Conservation (phyloP, 2,113 vertebrate genomes). For the Typhlomys cinereus region DNA sequence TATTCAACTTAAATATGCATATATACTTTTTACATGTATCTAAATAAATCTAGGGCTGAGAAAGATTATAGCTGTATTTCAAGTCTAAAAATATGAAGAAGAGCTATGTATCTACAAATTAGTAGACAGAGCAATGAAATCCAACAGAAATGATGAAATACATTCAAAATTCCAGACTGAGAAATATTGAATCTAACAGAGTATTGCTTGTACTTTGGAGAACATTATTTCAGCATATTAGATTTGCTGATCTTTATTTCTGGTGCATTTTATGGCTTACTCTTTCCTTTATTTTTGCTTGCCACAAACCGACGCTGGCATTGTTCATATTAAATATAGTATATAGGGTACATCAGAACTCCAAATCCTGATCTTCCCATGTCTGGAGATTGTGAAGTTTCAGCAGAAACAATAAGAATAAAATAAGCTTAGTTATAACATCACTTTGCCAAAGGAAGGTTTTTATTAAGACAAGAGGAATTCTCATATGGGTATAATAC, state of each 20-base stretch:
- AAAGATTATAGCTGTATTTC: background rate
- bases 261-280: background rate
- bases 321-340: background rate
- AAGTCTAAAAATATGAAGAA: conserved; percentile 41
- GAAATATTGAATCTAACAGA: background rate
- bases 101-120: background rate
- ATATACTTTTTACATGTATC: background rate
- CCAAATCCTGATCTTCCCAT: background rate
- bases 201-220: background rate
- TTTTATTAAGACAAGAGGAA: background rate
- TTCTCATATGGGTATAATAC: background rate
- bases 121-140: conserved; percentile 7
- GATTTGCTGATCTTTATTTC: background rate
- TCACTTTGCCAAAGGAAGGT: background rate
- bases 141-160: background rate
- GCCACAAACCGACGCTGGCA: background rate
- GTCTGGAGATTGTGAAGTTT: background rate
- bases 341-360: background rate
- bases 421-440: background rate
- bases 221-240: conserved; percentile 23
- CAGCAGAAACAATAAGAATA: background rate
- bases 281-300: background rate
- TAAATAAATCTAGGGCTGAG: background rate
- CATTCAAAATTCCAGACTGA: background rate
- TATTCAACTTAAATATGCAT: background rate